Evolutionary conservation across 2,888 invertebrate species (phyloP).

Genomic region (Eupithecia tripunctaria): DNA sequence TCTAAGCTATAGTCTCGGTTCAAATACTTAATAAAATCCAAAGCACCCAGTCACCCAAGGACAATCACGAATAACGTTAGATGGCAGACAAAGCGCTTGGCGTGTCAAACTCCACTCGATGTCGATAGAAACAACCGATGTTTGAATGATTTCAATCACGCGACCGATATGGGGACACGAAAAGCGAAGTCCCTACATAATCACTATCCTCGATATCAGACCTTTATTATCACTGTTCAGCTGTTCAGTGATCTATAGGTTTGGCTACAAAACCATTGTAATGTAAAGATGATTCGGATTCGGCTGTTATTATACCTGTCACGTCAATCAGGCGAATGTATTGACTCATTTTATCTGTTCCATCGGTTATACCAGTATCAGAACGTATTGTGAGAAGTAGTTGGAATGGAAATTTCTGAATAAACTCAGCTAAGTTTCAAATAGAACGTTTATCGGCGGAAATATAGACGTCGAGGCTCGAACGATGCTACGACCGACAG

Average conservation of each 20-base stretch:
- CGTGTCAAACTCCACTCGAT: slow-evolving; percentile 74
- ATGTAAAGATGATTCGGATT: slow-evolving; percentile 58
- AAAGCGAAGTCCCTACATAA: slow-evolving; percentile 49
- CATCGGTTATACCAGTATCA: slow-evolving; percentile 44
- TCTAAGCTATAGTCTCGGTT: slow-evolving; percentile 35
- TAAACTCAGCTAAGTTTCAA: slow-evolving; percentile 57
- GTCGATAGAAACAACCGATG: slow-evolving; percentile 63
- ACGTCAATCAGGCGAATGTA: slow-evolving; percentile 29
- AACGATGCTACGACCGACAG: slow-evolving; percentile 36
- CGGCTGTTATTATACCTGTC: slow-evolving; percentile 38
- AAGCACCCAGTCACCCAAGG: slow-evolving; percentile 55
- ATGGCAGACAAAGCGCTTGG: slow-evolving; percentile 66
- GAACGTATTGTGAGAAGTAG: slow-evolving; percentile 49
- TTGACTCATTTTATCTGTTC: slow-evolving; percentile 40
- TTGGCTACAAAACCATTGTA: slow-evolving; percentile 57
- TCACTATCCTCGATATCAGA: slow-evolving; percentile 53
- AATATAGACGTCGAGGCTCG: slow-evolving; percentile 48
- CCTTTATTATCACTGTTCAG: slow-evolving; percentile 25
- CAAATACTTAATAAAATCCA: slow-evolving; percentile 52
- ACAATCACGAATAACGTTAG: slow-evolving; percentile 67
- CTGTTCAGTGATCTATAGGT: slow-evolving; percentile 57
- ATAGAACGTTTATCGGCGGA: slow-evolving; percentile 55
- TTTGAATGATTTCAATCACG: slow-evolving; percentile 70
- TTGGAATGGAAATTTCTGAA: slow-evolving; percentile 39
- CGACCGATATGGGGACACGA: slow-evolving; percentile 54